These are phyloP conservation scores for Petrocephalus sullivani DNA, from an alignment of 2,797 vertebrate genomes.

Conservation along the genomic window DNA sequence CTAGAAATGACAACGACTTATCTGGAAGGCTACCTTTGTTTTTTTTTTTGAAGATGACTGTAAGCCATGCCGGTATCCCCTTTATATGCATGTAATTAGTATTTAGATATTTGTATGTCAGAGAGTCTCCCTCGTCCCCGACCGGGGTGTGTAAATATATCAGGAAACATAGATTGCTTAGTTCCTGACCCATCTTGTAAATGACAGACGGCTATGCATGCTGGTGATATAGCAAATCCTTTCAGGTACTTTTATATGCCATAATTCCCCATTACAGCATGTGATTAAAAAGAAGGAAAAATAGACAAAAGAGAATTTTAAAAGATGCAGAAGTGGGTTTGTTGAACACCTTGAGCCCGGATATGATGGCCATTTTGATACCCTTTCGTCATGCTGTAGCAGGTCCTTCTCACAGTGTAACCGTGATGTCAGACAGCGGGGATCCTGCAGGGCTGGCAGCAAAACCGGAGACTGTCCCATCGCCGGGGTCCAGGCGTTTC, in stretches of 20 bases:
- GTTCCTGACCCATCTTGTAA: slow-evolving; percentile 66
- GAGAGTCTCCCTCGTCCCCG: slow-evolving; percentile 67
- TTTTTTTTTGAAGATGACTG: slow-evolving; percentile 31
- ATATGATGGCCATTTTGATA: slow-evolving; percentile 49
- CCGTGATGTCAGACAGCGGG: slow-evolving; percentile 49
- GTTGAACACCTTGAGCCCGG: slow-evolving; percentile 58
- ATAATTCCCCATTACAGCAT: slow-evolving; percentile 79
- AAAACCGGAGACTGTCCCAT: slow-evolving; percentile 41
- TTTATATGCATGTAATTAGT: slow-evolving; percentile 85
- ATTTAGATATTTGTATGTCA: slow-evolving; percentile 67
- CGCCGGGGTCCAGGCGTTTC: neutral
- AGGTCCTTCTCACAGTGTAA: slow-evolving; percentile 55
- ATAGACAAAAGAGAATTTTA: slow-evolving; percentile 43
- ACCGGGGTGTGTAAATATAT: slow-evolving; percentile 79
- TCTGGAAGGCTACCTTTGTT: neutral
- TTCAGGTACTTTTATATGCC: slow-evolving; percentile 99
- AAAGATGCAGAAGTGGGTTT: slow-evolving; percentile 45
- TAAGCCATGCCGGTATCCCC: slow-evolving; percentile 65
- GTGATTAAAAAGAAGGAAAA: slow-evolving; percentile 62
- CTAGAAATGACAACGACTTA: neutral
- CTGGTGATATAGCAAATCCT: slow-evolving; percentile 85
- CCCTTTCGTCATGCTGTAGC: slow-evolving; percentile 51
- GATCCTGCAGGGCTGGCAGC: slow-evolving; percentile 53
- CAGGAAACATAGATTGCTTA: slow-evolving; percentile 49
- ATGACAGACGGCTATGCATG: slow-evolving; percentile 89